Percentiles rank a stretch among this genome's conserved stretches.
These are phyloP conservation scores for Pelecanus crispus DNA, from an alignment of 2,113 vertebrate genomes.

Conservation along the genomic window DNA sequence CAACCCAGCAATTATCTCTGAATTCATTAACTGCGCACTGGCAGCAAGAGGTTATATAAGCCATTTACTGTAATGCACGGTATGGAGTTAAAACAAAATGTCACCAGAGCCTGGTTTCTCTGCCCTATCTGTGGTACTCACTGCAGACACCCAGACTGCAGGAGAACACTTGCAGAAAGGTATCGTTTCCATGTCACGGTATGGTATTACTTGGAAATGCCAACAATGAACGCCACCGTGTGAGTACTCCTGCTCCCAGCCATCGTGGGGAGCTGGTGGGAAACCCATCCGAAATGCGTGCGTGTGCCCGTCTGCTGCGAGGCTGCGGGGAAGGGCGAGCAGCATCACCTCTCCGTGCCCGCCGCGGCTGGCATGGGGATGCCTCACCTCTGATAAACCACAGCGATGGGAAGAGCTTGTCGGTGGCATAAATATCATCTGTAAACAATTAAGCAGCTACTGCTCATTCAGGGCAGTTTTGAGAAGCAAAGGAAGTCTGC, in stretches of 20 bases:
- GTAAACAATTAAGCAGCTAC: constrained; percentile 82
- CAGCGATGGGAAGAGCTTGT: constrained; percentile 64
- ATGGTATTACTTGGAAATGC: neutral
- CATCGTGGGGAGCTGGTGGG: neutral
- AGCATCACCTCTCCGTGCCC: neutral
- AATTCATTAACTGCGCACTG: constrained; percentile 38
- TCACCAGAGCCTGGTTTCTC: neutral
- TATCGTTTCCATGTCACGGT: neutral
- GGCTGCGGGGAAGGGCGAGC: constrained; percentile 19
- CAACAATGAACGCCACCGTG: neutral
- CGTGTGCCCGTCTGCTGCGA: neutral
- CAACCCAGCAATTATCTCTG: constrained; percentile 48
- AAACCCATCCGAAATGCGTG: neutral
- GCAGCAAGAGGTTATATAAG: constrained; percentile 41
- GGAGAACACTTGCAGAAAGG: neutral
- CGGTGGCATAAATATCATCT: constrained; percentile 71
- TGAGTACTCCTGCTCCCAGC: neutral
- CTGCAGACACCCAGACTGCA: neutral
- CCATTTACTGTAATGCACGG: constrained; percentile 13
- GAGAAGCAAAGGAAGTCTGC: constrained; percentile 80
- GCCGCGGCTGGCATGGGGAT: neutral
- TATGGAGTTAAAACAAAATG: constrained; percentile 26
- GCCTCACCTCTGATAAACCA: constrained; percentile 58
- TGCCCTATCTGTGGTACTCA: neutral
- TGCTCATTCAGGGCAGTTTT: constrained; percentile 73